Conservation (phyloP, 2,797 vertebrate genomes). For the Carapus acus region DNA sequence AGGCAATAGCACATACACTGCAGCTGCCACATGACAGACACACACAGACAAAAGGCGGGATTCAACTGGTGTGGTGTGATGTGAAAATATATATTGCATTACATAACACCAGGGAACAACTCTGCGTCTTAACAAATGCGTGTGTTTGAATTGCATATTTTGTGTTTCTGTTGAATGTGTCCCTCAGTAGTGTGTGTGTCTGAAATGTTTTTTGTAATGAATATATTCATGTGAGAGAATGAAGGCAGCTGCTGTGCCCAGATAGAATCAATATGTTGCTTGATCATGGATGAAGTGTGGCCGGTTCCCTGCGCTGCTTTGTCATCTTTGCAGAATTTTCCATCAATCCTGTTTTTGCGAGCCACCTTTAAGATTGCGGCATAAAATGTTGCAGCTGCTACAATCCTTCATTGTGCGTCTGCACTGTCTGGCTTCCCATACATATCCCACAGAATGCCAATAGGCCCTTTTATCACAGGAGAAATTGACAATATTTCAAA, state of each 20-base stretch:
- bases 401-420: too few species aligned
- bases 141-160: too few species aligned
- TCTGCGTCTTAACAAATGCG: too few species aligned
- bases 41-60: background rate
- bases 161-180: too few species aligned
- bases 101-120: background rate
- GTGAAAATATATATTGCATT: background rate
- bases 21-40: conserved; percentile 26
- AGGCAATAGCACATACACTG: conserved; percentile 24
- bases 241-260: conserved; percentile 21
- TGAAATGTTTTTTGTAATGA: background rate
- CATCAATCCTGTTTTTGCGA: conserved; percentile 16
- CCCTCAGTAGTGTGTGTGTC: conserved; percentile 11
- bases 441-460: too few species aligned
- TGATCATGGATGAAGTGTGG: conserved; percentile 36
- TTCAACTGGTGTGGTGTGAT: conserved; percentile 1
- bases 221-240: conserved; percentile 2
- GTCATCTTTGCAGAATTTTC: conserved; percentile 23
- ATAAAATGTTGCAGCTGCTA: background rate
- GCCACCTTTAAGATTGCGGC: conserved; percentile 1
- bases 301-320: conserved; percentile 42
- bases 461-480: too few species aligned
- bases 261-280: conserved; percentile 43
- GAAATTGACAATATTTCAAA: too few species aligned
- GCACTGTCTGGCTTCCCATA: too few species aligned